Evolutionary conservation across 2,113 vertebrate genomes (phyloP), one percentile per base, ranked within the genome.

Genomic region (Microcebus lehilahytsara): DNA sequence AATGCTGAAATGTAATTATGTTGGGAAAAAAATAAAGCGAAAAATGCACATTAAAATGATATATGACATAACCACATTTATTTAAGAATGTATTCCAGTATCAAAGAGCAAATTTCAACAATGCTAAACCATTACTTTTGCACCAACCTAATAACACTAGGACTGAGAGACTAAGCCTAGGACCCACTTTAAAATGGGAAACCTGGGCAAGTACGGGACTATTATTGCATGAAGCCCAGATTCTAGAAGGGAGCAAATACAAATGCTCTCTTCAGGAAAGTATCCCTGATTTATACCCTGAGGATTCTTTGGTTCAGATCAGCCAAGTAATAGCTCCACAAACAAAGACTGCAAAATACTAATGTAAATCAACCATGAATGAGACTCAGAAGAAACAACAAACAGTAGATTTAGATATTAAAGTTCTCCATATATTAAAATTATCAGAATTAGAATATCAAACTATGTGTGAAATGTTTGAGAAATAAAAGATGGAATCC

Each of bases 321-420:
- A 86, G n/a, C 46, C 64, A 72, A 92, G 64, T 64, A 85, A 64
- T 46, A 89, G 42, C 71, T 60, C 78, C 71, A 95, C 1, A 74
- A 80, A 9, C 75, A 77, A 89, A 84, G 37, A 46, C 0, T 49
- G 16, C 22, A 78, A 92, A 88, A 71, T 56, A 64, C 6, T 67
- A 23, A 69, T 37, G 22, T 69, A 64, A 95, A 84, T 34, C 79
- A 64, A 89, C 2, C 22, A 58, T 74, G 49, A 94, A 86, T 60
- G 56, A 94, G 86, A 94, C 4, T 42, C 20, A 81, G 67, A 96
- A 53, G 75, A 93, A 85, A 75, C 17, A 85, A 89, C n/a, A 34
- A 85, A 67, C 8, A 46, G 42, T 37, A 80, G 30, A 51, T n/a
- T 53, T 64, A 78, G 51, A 62, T 23, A 79, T 53, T 27, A 27